Base-by-base conservation (phyloP, 2,797 vertebrate genomes). In the Delichon dasypus region DNA sequence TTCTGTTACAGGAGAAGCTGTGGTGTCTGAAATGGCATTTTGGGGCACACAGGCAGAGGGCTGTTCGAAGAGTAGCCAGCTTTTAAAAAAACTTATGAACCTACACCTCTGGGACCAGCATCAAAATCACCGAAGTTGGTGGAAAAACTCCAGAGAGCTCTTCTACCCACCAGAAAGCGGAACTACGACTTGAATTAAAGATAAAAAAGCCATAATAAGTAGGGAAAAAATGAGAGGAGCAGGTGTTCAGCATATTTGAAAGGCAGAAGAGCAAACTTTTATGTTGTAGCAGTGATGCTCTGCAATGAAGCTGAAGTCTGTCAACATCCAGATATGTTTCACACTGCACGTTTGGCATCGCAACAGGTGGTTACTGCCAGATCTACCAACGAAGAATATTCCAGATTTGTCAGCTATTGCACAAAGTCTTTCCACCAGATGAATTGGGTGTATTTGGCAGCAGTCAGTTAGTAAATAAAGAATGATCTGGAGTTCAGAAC, bases 271-370 rank as follows among this genome's bases (percentile, higher is more conserved):
- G 66, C 66, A 96, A 97, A 97, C 92, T 97, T 97, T 70, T 95
- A 92, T 97, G 85, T 91, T 90, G 53, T 77, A 95, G 58, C 90
- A 88, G 72, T 1, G 89, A 93, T 92, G 90, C 61, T 93, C 86
- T 90, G 93, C 92, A 94, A 94, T 89, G 93, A 47, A 94, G 76
- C 93, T 80, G 93, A 95, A 96, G 94, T 86, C 93, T 95, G 95
- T 96, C 95, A 65, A 91, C 93, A 91, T 96, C 85, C 95, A 96
- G 95, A 97, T 96, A 97, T 45, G 91, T 91, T 96, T 97, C 91
- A 97, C 88, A 65, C 94, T 77, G 91, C 81, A 85, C 48, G 94
- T 87, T 94, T 97, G 96, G 96, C 96, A 97, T 85, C 16, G 0
- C 95, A 94, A 95, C 95, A 96, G 91, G 93, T 96, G 94, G 91